phyloP scores from a whole-genome alignment of 1,140 invertebrate genomes.

The Papilio dardanus region DNA sequence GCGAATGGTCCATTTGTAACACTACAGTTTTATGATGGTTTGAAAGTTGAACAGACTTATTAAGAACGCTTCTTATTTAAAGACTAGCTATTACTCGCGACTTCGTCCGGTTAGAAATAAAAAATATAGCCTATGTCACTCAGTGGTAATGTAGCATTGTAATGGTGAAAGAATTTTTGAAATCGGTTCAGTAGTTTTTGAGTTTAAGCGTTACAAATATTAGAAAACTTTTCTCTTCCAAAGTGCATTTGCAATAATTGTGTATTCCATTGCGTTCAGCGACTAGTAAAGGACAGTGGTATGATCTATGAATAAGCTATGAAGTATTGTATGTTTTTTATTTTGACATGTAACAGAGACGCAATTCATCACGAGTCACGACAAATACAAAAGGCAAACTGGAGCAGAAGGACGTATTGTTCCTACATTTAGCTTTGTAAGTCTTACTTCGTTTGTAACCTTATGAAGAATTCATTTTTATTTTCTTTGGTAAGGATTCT shows the following conservation, averaged over 20 bases:
- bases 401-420: slow-evolving; percentile 21
- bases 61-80: not conserved
- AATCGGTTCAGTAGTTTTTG: not conserved
- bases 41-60: not conserved
- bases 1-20: not conserved
- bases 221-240: too few relatives aligned
- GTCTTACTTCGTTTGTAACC: slow-evolving; percentile 18
- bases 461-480: slow-evolving; percentile 9
- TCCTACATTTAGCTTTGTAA: slow-evolving; percentile 23
- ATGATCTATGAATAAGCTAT: not conserved
- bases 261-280: not conserved
- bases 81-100: not conserved
- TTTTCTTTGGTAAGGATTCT: not conserved
- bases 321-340: slow-evolving; percentile 31
- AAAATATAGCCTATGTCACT: too few relatives aligned
- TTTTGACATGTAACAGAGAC: slow-evolving; percentile 14
- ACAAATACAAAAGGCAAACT: slow-evolving; percentile 32
- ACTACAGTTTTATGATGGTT: not conserved
- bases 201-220: too few relatives aligned
- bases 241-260: slow-evolving; percentile 4
- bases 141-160: too few relatives aligned
- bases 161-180: too few relatives aligned
- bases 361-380: slow-evolving; percentile 30
- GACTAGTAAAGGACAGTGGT: not conserved
- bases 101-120: too few relatives aligned